Conservation (phyloP, 2,113 vertebrate species). For the Sprattus sprattus region DNA sequence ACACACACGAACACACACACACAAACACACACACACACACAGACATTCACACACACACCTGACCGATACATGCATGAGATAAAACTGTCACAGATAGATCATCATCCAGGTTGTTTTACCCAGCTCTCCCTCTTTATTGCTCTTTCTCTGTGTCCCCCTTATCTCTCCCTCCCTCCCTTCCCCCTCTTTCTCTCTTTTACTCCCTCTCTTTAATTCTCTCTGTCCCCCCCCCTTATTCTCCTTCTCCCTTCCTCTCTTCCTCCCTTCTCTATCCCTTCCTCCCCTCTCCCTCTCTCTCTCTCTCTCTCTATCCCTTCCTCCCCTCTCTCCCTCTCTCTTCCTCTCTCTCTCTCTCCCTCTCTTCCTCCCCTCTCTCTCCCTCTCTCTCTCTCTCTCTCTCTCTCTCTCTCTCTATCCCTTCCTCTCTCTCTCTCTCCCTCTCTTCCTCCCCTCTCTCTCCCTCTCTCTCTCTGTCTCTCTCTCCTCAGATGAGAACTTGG, state of each 20-base stretch:
- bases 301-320: not conserved
- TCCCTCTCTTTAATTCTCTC: no score
- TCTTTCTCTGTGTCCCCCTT: no score
- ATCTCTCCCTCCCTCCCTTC: no score
- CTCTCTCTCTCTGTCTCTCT: slow-evolving; percentile 5
- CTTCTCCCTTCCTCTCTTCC: not conserved
- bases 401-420: not conserved
- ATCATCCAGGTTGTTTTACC: no score
- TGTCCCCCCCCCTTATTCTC: not conserved
- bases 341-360: not conserved
- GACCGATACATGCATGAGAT: no score
- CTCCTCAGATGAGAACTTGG: slow-evolving; percentile 75
- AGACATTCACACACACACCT: no score
- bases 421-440: not conserved
- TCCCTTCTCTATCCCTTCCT: no score
- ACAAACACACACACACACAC: no score
- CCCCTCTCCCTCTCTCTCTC: no score
- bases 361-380: not conserved
- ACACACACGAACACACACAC: no score
- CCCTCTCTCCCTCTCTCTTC: not conserved
- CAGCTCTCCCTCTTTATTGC: no score
- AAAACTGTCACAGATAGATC: no score
- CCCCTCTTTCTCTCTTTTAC: not conserved
- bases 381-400: not conserved
- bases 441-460: not conserved